Conservation (phyloP, 2,888 invertebrate species). For the Gymnocheta viridis region DNA sequence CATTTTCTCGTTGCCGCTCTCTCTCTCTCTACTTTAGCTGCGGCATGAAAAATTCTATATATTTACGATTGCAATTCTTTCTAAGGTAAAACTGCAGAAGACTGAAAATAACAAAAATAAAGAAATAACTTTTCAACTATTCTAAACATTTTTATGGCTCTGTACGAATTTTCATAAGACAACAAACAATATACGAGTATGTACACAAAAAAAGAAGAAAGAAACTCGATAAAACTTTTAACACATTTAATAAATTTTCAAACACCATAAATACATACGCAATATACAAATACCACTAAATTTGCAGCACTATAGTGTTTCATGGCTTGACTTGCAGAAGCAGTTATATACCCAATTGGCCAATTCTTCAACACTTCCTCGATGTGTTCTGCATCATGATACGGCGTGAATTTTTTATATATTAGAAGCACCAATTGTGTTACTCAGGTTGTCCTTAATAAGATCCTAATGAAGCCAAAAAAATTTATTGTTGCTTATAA, state of each 20-base stretch:
- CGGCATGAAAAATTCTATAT: slow-evolving; percentile 54
- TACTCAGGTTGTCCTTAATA: too few species aligned
- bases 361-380: too few species aligned
- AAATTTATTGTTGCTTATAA: too few species aligned
- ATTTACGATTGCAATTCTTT: slow-evolving; percentile 59
- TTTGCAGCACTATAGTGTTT: slow-evolving; percentile 33
- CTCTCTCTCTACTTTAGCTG: neutral
- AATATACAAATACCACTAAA: slow-evolving; percentile 54
- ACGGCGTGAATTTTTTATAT: too few species aligned
- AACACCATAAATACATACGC: slow-evolving; percentile 62
- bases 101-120: slow-evolving; percentile 25
- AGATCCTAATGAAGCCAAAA: too few species aligned
- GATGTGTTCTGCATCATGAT: too few species aligned
- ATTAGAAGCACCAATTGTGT: too few species aligned
- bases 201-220: neutral
- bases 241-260: slow-evolving; percentile 68
- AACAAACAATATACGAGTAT: neutral
- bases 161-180: slow-evolving; percentile 60
- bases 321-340: neutral
- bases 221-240: slow-evolving; percentile 66
- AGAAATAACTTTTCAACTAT: slow-evolving; percentile 64
- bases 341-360: neutral
- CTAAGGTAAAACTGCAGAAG: slow-evolving; percentile 46
- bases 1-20: neutral
- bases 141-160: slow-evolving; percentile 69